Percentiles rank a stretch among this genome's conserved stretches.
These are phyloP conservation scores for Ibidorhyncha struthersii DNA, from an alignment of 2,113 vertebrate species.

Conservation along the genomic window DNA sequence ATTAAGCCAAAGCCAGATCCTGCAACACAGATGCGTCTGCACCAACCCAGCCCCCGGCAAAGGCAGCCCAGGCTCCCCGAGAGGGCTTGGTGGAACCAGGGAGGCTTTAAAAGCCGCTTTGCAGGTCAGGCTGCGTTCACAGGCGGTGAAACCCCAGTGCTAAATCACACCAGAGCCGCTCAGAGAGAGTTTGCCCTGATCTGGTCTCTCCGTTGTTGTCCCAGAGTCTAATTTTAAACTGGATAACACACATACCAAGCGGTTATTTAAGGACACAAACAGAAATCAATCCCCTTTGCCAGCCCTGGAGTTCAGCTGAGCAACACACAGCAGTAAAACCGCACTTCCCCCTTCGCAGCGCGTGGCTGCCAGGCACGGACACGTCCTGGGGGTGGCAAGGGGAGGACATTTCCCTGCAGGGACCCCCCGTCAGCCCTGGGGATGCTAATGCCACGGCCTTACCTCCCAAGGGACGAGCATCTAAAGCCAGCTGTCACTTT, in stretches of 20 bases:
- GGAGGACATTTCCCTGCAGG: background rate
- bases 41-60: background rate
- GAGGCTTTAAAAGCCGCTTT: background rate
- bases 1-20: background rate
- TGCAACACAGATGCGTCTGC: fast-evolving
- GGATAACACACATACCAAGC: background rate
- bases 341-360: background rate
- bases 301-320: background rate
- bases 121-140: background rate
- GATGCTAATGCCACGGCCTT: background rate
- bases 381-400: fast-evolving
- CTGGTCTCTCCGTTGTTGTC: background rate
- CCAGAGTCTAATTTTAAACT: conserved; percentile 50
- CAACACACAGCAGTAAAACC: background rate
- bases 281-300: background rate
- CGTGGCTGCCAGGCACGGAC: background rate
- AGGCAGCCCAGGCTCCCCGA: background rate
- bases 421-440: background rate
- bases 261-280: background rate
- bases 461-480: background rate
- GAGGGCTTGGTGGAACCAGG: background rate
- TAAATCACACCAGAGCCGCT: background rate
- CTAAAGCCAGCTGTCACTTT: background rate
- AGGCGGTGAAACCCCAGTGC: fast-evolving
- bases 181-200: background rate